phyloP scores from a whole-genome alignment of 2,888 invertebrate species.

The Ellobium chinense region DNA sequence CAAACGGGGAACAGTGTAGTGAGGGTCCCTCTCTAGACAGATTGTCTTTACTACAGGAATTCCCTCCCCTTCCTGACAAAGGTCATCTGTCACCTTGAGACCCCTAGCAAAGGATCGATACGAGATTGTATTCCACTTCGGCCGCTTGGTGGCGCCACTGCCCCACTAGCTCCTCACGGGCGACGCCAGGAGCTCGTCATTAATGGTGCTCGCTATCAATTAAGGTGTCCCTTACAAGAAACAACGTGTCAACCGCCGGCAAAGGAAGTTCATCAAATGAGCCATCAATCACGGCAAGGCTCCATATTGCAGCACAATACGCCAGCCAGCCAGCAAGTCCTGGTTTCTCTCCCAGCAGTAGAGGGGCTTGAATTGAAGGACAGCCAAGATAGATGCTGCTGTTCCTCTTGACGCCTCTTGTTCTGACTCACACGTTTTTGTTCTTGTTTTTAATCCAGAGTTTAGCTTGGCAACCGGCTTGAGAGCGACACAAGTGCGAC shows the following conservation, averaged over 20 bases:
- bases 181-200: not conserved
- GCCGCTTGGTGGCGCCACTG: slow-evolving; percentile 14
- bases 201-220: slow-evolving; percentile 20
- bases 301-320: not conserved
- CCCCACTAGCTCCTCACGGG: not conserved
- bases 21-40: not conserved
- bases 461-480: too few species aligned
- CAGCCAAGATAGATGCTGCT: not conserved
- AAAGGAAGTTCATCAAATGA: not conserved
- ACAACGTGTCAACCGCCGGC: not conserved
- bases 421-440: too few species aligned
- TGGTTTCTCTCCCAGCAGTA: not conserved
- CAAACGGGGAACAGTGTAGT: not conserved
- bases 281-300: not conserved
- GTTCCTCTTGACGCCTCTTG: not conserved
- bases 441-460: too few species aligned
- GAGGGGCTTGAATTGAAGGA: not conserved
- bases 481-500: too few species aligned
- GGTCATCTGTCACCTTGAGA: slow-evolving; percentile 28
- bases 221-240: slow-evolving; percentile 18
- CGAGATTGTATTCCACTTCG: not conserved
- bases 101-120: not conserved
- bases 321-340: too few species aligned
- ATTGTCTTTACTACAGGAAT: not conserved
- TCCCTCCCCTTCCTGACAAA: not conserved